Evolutionary conservation across 2,888 invertebrate species (phyloP), one percentile per base, ranked within the genome.

Genomic region (Trichogramma evanescens): DNA sequence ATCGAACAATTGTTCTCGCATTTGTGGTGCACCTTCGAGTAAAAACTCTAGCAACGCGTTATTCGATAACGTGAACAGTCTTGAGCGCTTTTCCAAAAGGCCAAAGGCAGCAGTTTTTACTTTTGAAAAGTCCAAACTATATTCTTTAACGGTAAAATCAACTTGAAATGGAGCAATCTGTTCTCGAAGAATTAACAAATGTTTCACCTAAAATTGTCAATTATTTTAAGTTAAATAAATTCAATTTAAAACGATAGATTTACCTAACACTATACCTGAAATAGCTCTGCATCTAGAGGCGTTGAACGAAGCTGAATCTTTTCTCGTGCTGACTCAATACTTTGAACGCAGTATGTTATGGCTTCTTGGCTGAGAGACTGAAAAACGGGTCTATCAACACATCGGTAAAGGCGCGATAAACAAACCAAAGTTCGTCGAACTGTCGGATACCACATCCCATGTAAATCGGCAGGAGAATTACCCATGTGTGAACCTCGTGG

Each of bases 391-490:
- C 89, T 87, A 80, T 98, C 98, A 7, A 99, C 85, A 74, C 97
- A 98, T 55, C 96, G 85, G 76, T 89, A 91, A 0, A 95, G 83
- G 63, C 98, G 88, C 0, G 98, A 97, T 4, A 99, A 81, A 65
- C 96, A 97, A 26, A 97, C 93, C 13, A 99, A 79, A 0, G 98
- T 96, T 50, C 99, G 82, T 13, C 98, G 83, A 0, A 99, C 96
- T 0, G 95, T 96, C 0, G 99, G 99, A 79, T 98, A 99, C 99
- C 99, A 99, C 95, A 99, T 95, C 40, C 98, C 99, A 79, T 98
- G 98, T 43, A 98, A 82, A 81, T 99, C 98, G 0, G 97, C 95
- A 0, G 95, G 93, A 0, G 93, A 93, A 73, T 88, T 88, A 75
- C 77, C 68, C 65, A 74, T 71, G n/a, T 9, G 80, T 69, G 62